phyloP scores from a whole-genome alignment of 64 coral and sea anemone genomes.

The Stichodactyla helianthus region DNA sequence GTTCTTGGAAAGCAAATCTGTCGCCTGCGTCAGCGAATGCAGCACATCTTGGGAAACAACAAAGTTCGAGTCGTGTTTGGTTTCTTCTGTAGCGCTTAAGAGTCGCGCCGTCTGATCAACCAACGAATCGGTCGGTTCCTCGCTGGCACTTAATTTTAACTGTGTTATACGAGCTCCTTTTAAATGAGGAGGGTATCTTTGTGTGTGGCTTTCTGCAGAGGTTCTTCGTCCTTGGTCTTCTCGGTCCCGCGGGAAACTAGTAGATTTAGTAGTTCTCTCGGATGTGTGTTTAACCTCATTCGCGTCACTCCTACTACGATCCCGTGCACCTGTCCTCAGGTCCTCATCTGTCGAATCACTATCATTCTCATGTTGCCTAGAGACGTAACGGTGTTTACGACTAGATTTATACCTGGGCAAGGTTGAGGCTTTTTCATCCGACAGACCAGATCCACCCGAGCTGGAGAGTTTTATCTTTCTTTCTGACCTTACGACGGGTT shows the following conservation, averaged over 20 bases:
- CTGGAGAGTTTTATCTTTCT: slow-evolving; percentile 71
- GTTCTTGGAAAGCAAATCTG: slow-evolving; percentile 59
- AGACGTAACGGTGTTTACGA: slow-evolving; percentile 41
- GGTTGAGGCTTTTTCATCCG: slow-evolving; percentile 51
- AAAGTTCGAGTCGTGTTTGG: slow-evolving; percentile 44
- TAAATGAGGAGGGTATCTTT: slow-evolving; percentile 34
- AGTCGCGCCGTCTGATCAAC: slow-evolving; percentile 79
- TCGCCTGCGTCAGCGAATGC: slow-evolving; percentile 76
- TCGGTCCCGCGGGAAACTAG: slow-evolving; percentile 74
- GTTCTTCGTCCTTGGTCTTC: slow-evolving; percentile 34
- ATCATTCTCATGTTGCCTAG: slow-evolving; percentile 26
- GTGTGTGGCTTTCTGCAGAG: slow-evolving; percentile 28
- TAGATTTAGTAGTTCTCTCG: slow-evolving; percentile 48
- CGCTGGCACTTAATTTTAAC: slow-evolving; percentile 71
- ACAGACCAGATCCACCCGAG: slow-evolving; percentile 21
- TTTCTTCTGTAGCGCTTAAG: slow-evolving; percentile 57
- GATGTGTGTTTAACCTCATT: slow-evolving; percentile 22
- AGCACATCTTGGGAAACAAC: slow-evolving; percentile 73
- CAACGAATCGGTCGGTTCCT: slow-evolving; percentile 67
- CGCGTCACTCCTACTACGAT: not conserved
- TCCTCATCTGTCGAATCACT: slow-evolving; percentile 79
- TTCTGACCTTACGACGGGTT: slow-evolving; percentile 81
- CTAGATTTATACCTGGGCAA: slow-evolving; percentile 64
- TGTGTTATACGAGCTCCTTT: slow-evolving; percentile 78
- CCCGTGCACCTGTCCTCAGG: slow-evolving; percentile 1